These are phyloP conservation scores for Penaeus monodon DNA, from an alignment of 2,888 invertebrate genomes.

Conservation along the genomic window DNA sequence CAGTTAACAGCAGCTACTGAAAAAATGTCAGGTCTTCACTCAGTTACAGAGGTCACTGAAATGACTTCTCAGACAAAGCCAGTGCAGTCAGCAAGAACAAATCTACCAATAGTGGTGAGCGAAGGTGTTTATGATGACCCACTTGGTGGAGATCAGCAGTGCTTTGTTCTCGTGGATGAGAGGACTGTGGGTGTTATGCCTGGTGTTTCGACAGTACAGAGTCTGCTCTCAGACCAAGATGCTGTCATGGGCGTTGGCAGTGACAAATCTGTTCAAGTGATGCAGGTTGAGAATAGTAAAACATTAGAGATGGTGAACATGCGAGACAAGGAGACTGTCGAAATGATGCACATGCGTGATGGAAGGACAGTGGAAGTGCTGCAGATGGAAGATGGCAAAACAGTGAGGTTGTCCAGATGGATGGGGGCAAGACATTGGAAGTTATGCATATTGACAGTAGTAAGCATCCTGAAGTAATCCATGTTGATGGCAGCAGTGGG, in stretches of 20 bases:
- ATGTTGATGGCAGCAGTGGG: constrained; percentile 32
- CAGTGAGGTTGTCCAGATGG: constrained; percentile 46
- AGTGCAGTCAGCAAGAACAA: not conserved
- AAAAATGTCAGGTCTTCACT: constrained; percentile 26
- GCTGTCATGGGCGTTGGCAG: too few relatives aligned
- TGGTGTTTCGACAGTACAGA: too few relatives aligned
- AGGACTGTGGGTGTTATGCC: constrained; percentile 14
- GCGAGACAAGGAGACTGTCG: not conserved
- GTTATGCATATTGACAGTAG: constrained; percentile 44
- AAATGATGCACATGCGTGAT: constrained; percentile 34
- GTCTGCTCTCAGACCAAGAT: too few relatives aligned
- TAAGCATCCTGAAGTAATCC: constrained; percentile 37
- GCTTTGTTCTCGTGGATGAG: constrained; percentile 45
- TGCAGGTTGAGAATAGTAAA: not conserved
- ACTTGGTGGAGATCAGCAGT: constrained; percentile 15
- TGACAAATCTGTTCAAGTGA: not conserved
- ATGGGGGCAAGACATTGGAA: constrained; percentile 39
- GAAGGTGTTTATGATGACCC: constrained; percentile 29
- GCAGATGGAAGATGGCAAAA: constrained; percentile 37
- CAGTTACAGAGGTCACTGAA: not conserved
- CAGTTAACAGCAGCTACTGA: not conserved
- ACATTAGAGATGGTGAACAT: not conserved
- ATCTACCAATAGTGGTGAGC: constrained; percentile 35
- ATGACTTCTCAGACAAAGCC: constrained; percentile 1
- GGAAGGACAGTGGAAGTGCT: constrained; percentile 7